These are phyloP conservation scores for Ormia ochracea DNA, from an alignment of 2,888 invertebrate genomes.

Conservation along the genomic window DNA sequence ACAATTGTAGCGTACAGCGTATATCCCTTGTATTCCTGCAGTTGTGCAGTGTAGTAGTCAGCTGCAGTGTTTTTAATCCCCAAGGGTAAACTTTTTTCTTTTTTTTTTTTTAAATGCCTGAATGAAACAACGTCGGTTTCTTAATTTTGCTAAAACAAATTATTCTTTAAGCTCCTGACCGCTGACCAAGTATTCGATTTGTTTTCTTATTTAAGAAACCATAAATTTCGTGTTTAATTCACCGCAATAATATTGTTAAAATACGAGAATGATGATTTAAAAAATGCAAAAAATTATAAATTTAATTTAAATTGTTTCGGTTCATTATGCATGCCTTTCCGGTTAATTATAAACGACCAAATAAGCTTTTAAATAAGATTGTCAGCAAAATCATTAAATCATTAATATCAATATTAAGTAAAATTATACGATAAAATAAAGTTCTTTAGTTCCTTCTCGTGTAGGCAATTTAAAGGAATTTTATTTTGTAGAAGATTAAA, in stretches of 20 bases:
- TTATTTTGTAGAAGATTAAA: background rate
- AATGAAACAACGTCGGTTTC: background rate
- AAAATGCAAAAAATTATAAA: slow-evolving; percentile 15
- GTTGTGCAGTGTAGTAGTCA: no score
- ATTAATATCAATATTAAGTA: slow-evolving; percentile 23
- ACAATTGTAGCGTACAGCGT: no score
- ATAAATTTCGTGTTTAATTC: background rate
- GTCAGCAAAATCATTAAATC: slow-evolving; percentile 36
- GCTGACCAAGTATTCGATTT: slow-evolving; percentile 36
- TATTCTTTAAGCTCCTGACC: background rate
- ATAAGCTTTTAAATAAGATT: slow-evolving; percentile 45
- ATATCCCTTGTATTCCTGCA: no score
- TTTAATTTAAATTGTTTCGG: slow-evolving; percentile 25
- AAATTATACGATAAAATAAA: background rate
- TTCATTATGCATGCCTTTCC: background rate
- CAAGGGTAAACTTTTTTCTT: no score
- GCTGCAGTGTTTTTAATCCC: no score
- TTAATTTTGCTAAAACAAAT: background rate
- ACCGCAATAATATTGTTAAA: slow-evolving; percentile 43
- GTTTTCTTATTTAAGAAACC: slow-evolving; percentile 13
- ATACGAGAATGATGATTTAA: slow-evolving; percentile 38
- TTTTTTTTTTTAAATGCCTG: no score
- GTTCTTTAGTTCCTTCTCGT: background rate
- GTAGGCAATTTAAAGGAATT: background rate
- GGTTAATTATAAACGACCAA: background rate